Conservation (phyloP, 2,888 invertebrate genomes). For the Atethmia centrago region DNA sequence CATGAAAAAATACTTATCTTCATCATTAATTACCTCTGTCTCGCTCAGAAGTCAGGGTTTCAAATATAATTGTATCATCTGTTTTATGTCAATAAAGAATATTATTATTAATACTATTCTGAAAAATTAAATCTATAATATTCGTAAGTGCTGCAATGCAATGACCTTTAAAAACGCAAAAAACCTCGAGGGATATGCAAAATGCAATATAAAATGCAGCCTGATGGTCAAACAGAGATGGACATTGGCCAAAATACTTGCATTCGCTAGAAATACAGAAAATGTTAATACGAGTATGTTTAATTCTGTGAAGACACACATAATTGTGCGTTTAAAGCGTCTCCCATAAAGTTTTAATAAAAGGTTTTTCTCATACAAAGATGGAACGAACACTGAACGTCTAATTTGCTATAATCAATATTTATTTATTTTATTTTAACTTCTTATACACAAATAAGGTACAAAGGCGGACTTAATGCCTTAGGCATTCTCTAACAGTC, state of each 20-base stretch:
- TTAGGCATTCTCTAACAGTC: no score
- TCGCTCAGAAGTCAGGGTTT: no score
- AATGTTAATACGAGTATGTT: not conserved
- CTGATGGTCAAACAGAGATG: constrained; percentile 10
- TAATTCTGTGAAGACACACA: not conserved
- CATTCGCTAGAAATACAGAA: not conserved
- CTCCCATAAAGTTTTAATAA: not conserved
- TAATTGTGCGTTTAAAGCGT: not conserved
- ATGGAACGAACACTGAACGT: no score
- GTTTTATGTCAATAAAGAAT: no score
- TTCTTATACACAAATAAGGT: no score
- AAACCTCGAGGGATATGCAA: not conserved
- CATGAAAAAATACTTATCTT: not conserved
- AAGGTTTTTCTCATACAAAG: not conserved
- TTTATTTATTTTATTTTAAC: no score
- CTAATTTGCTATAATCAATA: no score
- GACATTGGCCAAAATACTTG: constrained; percentile 13
- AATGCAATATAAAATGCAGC: not conserved
- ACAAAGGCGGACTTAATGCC: no score
- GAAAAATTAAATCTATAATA: not conserved
- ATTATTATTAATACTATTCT: not conserved
- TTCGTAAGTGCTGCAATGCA: not conserved
- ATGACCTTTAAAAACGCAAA: not conserved
- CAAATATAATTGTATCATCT: no score
- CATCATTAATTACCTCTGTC: not conserved